Percentiles rank a stretch among this genome's conserved stretches.
Conservation (phyloP, 2,797 vertebrate genomes). For the Chelmon rostratus region DNA sequence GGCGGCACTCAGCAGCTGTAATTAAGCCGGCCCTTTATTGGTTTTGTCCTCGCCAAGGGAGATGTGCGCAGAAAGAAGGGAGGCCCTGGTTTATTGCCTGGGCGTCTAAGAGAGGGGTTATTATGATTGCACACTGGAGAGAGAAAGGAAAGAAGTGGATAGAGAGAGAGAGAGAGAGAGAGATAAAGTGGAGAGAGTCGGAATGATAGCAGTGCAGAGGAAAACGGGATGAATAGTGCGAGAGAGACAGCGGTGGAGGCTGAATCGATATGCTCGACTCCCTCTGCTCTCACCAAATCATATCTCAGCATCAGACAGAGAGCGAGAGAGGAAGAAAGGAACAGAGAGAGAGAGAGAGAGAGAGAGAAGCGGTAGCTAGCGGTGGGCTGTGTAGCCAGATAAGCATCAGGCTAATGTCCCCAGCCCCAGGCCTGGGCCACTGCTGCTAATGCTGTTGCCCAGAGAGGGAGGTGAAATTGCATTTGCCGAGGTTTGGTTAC, state of each 20-base stretch:
- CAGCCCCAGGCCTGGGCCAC: conserved; percentile 44
- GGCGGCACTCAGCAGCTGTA: conserved; percentile 78
- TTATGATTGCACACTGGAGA: conserved; percentile 73
- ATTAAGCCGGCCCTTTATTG: conserved; percentile 83
- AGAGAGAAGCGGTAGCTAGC: conserved; percentile 41
- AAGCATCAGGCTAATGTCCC: conserved; percentile 71
- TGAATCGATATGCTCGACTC: conserved; percentile 68
- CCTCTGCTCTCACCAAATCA: conserved; percentile 70
- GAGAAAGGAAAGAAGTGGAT: conserved; percentile 53
- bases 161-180: conserved; percentile 28
- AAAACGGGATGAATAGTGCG: conserved; percentile 59
- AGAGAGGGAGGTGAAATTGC: conserved; percentile 50
- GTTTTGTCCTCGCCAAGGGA: conserved; percentile 80
- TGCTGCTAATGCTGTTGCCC: conserved; percentile 46
- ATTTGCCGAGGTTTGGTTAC: conserved; percentile 58
- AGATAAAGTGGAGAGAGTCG: conserved; percentile 48
- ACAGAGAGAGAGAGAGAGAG: conserved; percentile 26
- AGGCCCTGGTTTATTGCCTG: conserved; percentile 79
- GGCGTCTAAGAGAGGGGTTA: conserved; percentile 74
- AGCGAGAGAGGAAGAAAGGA: conserved; percentile 35
- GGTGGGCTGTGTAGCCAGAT: conserved; percentile 60
- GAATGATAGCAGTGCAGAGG: conserved; percentile 58
- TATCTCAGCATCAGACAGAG: conserved; percentile 64
- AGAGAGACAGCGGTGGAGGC: conserved; percentile 61
- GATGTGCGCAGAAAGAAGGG: conserved; percentile 69